Base-by-base conservation (phyloP, 2,113 vertebrate genomes). In the Dryoscopus gambensis region DNA sequence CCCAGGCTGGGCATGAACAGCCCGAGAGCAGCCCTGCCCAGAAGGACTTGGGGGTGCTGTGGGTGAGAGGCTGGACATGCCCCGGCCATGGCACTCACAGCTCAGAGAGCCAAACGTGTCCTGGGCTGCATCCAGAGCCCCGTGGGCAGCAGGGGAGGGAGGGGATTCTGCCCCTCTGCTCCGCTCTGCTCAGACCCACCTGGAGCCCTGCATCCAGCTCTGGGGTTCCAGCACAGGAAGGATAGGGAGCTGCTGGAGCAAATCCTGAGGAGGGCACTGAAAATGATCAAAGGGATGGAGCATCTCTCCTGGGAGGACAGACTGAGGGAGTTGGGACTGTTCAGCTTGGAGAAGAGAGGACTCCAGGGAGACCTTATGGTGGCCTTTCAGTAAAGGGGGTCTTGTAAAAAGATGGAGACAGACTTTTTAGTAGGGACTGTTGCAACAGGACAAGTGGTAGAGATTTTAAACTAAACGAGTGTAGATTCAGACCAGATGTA, bases 241-340 rank as follows among this genome's bases (percentile, higher is more conserved):
- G 42, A 73, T 44, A 89, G 7, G 7, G 23, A 74, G 4, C 52
- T 81, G 33, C 4, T 15, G 49, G 17, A 73, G 21, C 1, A 2
- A 44, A 6, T 5, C 5, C 16, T 10, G 52, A 59, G 68, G 28
- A 73, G 13, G 5, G 3, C 25, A 62, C 15, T 6, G 5, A 71
- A 52, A 3, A 21, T 21, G 5, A 22, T n/a, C 9, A 68, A 13
- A 60, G 47, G 24, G 39, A 2, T 25, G 30, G 39, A 83, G 24
- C 1, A 68, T 0, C 24, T 68, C 20, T 75, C 1, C 62, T 62
- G 5, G 47, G 17, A 47, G 14, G 5, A 35, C 2, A 68, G 10
- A 4, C 14, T 47, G 53, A 53, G 10, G 11, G 30, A 60, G n/a
- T 5, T 25, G 20, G 20, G 24, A n/a, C 21, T 59, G 28, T 53